Evolutionary conservation across 2,113 vertebrate genomes (phyloP), one percentile per base, ranked within the genome.

Genomic region (Prolemur simus): DNA sequence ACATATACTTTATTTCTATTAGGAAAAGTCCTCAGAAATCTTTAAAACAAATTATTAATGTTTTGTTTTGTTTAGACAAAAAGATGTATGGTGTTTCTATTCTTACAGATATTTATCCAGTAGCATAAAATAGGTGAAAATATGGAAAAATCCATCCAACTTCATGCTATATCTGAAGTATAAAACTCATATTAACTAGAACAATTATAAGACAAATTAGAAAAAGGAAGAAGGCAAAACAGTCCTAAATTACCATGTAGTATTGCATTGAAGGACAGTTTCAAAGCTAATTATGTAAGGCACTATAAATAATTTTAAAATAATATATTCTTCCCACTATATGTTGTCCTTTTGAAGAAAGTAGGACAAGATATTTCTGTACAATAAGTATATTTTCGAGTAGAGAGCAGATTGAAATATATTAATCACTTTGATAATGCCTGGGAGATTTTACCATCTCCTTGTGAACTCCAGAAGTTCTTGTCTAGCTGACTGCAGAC

Each of bases 1-100:
- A 98, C 97, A 98, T 99, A 98, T 98, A 98, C 98, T 99, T 99
- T 99, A 99, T 99, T 99, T 98, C 98, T 99, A 98, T 99, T 98
- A 98, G 98, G 98, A 98, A 99, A 99, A 99, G 98, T 99, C 98
- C 98, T 98, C 97, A 97, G 96, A 98, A 98, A 76, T 94, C 93
- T 98, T 95, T 97, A 97, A 98, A 98, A 97, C 96, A 98, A 98
- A 98, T 89, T 98, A 98, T 98, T 98, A 98, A 98, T 91, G 95
- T 93, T 81, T n/a, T 81, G 9, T 21, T 60, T 89, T 73, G 11
- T 91, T 96, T 97, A 81, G 17, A 80, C 87, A 94, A 97, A 69
- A 52, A 82, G 14, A 73, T 25, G 45, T 49, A 9, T 95, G 80
- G 96, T 95, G 96, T 98, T 97, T 88, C 64, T 98, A 47, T 97